These are phyloP conservation scores for Homarus americanus DNA, from an alignment of 1,140 invertebrate genomes.

Conservation along the genomic window DNA sequence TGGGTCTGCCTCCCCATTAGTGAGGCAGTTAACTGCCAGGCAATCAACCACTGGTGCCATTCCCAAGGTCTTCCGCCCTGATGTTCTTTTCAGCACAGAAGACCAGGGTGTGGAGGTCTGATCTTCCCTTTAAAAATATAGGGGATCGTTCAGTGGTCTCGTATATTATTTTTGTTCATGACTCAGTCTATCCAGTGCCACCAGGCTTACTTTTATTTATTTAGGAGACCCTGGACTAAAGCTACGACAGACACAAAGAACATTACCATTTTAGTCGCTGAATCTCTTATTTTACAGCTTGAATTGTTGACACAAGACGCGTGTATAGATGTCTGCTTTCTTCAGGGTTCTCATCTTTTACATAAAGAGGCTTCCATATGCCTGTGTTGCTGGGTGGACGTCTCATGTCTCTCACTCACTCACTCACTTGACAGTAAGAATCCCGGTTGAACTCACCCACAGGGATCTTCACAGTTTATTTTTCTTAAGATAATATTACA, in stretches of 20 bases:
- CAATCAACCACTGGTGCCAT: constrained; percentile 65
- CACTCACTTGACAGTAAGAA: constrained; percentile 52
- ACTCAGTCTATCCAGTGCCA: constrained; percentile 58
- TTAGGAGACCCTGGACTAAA: constrained; percentile 52
- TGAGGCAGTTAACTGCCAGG: constrained; percentile 58
- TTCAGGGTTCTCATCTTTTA: constrained; percentile 62
- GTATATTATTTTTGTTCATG: constrained; percentile 52
- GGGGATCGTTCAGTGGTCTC: constrained; percentile 25
- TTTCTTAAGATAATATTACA: constrained; percentile 21
- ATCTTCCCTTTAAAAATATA: constrained; percentile 44
- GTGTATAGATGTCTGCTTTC: constrained; percentile 26
- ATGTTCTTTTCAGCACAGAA: constrained; percentile 67
- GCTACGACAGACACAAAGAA: constrained; percentile 35
- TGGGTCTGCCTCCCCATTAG: constrained; percentile 47
- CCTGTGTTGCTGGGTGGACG: constrained; percentile 60
- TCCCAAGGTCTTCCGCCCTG: constrained; percentile 70
- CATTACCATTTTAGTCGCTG: constrained; percentile 7
- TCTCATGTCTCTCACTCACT: constrained; percentile 35
- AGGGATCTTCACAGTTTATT: constrained; percentile 43
- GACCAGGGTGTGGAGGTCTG: constrained; percentile 72
- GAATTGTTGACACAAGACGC: constrained; percentile 18
- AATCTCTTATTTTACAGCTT: constrained; percentile 41
- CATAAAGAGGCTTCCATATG: constrained; percentile 65
- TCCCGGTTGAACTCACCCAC: constrained; percentile 40
- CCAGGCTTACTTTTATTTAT: constrained; percentile 63